phyloP scores from a whole-genome alignment of 1,140 invertebrate species.

The Bicyclus anynana region DNA sequence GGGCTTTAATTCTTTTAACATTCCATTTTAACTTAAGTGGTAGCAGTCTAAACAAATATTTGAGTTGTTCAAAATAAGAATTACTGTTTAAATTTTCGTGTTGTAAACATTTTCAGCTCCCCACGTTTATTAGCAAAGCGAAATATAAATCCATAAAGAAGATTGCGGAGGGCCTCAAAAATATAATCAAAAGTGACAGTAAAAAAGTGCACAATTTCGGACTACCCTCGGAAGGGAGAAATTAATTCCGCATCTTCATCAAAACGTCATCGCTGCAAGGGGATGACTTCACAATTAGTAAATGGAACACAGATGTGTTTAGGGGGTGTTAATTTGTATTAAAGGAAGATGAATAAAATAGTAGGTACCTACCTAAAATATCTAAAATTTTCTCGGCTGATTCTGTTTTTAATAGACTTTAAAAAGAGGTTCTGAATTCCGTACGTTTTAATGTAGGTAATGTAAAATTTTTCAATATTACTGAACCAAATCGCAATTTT shows the following conservation, averaged over 20 bases:
- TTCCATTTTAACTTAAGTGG: no score
- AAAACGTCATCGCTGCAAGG: constrained; percentile 36
- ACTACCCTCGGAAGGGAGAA: constrained; percentile 22
- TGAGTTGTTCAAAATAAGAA: not conserved
- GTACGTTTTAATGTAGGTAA: no score
- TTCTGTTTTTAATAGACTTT: no score
- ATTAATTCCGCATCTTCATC: constrained; percentile 44
- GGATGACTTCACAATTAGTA: constrained; percentile 52
- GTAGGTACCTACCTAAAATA: no score
- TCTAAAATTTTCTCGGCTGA: no score
- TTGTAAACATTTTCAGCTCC: not conserved
- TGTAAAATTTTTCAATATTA: no score
- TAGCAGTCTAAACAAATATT: not conserved
- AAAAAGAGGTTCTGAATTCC: no score
- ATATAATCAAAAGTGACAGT: constrained; percentile 17
- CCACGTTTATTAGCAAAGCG: not conserved
- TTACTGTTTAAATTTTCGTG: not conserved
- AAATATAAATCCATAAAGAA: not conserved
- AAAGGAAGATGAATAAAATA: not conserved
- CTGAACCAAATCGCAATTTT: no score
- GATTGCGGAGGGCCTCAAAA: not conserved
- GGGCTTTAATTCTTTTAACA: no score
- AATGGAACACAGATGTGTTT: constrained; percentile 33
- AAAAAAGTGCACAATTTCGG: constrained; percentile 16
- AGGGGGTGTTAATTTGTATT: not conserved